Base-by-base conservation (phyloP, 1,140 invertebrate genomes). In the Papilio polytes region DNA sequence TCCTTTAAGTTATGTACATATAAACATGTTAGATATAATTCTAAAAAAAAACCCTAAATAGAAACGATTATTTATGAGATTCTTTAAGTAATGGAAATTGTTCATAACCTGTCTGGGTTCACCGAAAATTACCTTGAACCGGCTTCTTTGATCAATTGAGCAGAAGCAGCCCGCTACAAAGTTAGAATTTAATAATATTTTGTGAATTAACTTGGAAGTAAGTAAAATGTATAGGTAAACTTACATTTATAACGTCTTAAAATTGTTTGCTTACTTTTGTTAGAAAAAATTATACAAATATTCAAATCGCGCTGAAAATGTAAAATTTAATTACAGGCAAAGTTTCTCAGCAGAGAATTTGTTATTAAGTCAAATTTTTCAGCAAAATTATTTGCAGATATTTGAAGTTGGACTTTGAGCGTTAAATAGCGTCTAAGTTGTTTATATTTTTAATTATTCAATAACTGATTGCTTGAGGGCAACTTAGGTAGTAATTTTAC, bases 351-450 rank as follows among this genome's bases (percentile, higher is more conserved):
- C 63, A 4, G 13, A 70, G 63, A 70, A 70, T 70, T 70, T 31
- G 22, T 36, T 70, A 70, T 70, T 31, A 31, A 70, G 26, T 26
- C 59, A 63, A 63, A 63, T 63, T 31, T 63, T 70, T 70, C 26
- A 26, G 26, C 63, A 70, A 70, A 70, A 70, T 70, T 31, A 70
- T 70, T 26, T 70, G 2, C 63, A 66, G 63, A 66, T 66, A 66
- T 66, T 66, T 36, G 63, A 66, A 66, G 63, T 66, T 3, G 13
- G 13, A 26, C 22, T 26, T 36, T 31, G 13, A 26, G 22, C 22
- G 63, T 26, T 66, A 31, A 66, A 66, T 31, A 66, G 18, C 9
- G 0, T 70, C 22, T 15, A 6, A 70, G 3, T 7, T 31, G 63
- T 26, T 31, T 70, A 59, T 8, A n/a, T 59, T 59, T 31, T 31